Evolutionary conservation across 1,140 invertebrate species (phyloP).

Genomic region (Pectinophora gossypiella): DNA sequence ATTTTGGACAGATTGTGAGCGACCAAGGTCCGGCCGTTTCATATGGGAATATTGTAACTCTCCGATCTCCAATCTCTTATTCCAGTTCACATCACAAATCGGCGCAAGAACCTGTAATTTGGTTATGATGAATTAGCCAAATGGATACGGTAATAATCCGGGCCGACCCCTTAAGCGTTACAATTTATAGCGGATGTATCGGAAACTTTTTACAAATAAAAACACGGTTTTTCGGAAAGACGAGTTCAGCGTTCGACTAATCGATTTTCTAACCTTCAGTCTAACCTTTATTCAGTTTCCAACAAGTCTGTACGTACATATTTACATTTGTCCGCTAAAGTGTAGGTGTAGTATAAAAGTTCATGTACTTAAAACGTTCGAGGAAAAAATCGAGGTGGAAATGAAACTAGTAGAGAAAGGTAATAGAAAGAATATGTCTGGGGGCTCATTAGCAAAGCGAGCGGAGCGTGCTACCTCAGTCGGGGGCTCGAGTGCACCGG

Average conservation of each 20-base stretch:
- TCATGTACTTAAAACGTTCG: neutral
- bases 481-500: conserved; percentile 6
- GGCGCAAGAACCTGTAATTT: conserved; percentile 35
- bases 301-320: neutral
- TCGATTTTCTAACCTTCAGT: conserved; percentile 2
- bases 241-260: conserved; percentile 25
- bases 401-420: conserved; percentile 10
- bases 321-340: neutral
- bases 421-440: conserved; percentile 21
- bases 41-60: neutral
- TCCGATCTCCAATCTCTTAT: neutral
- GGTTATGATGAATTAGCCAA: conserved; percentile 42
- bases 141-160: conserved; percentile 25
- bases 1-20: too few relatives aligned
- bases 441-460: conserved; percentile 27
- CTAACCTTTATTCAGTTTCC: neutral
- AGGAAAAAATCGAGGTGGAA: neutral
- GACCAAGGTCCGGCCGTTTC: neutral
- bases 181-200: conserved; percentile 32
- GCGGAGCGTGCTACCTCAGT: conserved; percentile 12
- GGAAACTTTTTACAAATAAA: conserved; percentile 24
- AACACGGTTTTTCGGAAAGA: conserved; percentile 18
- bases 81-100: conserved; percentile 14
- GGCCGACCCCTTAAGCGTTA: conserved; percentile 16
- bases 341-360: neutral